Percentiles rank a stretch among this genome's conserved stretches.
These are phyloP conservation scores for Onychorhynchus coronatus DNA, from an alignment of 2,113 vertebrate genomes.

Conservation along the genomic window DNA sequence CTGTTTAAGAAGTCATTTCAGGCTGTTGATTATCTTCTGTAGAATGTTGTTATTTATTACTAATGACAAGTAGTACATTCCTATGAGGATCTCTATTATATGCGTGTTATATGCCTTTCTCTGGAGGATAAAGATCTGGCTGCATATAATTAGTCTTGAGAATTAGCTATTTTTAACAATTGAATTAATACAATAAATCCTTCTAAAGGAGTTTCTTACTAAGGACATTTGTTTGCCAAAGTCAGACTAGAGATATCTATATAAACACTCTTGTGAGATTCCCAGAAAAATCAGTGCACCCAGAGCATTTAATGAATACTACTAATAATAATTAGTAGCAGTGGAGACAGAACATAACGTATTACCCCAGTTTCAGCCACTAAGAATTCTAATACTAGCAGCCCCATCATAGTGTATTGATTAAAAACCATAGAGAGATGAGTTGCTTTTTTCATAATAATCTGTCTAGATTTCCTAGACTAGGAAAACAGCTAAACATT, in stretches of 20 bases:
- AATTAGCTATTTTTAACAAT: background rate
- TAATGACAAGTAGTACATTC: background rate
- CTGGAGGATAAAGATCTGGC: background rate
- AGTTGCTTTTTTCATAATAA: background rate
- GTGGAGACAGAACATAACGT: background rate
- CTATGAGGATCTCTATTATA: background rate
- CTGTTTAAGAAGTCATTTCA: background rate
- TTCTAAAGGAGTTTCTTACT: background rate
- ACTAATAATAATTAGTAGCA: background rate
- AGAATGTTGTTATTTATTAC: conserved; percentile 14
- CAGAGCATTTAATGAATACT: background rate
- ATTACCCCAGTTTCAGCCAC: background rate
- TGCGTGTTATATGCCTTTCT: background rate
- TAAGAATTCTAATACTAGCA: background rate
- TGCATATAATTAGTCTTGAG: background rate
- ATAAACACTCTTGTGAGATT: background rate
- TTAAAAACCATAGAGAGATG: background rate
- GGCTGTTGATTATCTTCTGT: background rate
- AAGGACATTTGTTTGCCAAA: background rate
- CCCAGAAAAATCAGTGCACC: background rate
- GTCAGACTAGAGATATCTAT: background rate
- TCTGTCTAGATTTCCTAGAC: background rate
- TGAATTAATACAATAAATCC: background rate
- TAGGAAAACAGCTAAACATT: background rate
- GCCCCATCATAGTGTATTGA: background rate